These are phyloP conservation scores for Tanytarsus gracilentus DNA, from an alignment of 2,888 invertebrate species.

Conservation along the genomic window DNA sequence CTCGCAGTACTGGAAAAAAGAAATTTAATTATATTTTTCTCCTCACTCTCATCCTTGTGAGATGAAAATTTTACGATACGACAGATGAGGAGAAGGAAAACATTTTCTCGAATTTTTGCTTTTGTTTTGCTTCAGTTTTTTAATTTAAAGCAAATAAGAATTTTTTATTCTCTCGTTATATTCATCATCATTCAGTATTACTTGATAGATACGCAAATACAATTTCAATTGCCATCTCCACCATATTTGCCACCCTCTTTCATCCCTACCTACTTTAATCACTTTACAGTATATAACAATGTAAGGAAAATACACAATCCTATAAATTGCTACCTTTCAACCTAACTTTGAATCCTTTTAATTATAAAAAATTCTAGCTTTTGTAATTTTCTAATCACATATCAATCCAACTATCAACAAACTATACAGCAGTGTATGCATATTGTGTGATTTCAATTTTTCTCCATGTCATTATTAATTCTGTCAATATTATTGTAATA, in stretches of 20 bases:
- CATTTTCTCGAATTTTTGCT: neutral
- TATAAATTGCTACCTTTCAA: too few species aligned
- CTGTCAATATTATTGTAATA: neutral
- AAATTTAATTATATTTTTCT: constrained; percentile 11
- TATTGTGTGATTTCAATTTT: constrained; percentile 12
- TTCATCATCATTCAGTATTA: constrained; percentile 1
- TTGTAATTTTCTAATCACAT: neutral
- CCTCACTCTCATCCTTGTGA: neutral
- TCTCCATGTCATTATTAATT: constrained; percentile 22
- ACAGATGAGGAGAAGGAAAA: neutral
- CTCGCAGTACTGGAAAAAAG: constrained; percentile 7
- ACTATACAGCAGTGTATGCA: constrained; percentile 1
- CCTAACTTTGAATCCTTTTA: too few species aligned
- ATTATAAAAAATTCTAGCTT: too few species aligned
- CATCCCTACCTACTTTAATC: too few species aligned
- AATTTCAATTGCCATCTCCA: neutral
- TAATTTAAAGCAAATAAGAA: constrained; percentile 8
- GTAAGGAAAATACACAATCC: too few species aligned
- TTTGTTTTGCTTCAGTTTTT: constrained; percentile 12
- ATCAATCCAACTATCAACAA: neutral
- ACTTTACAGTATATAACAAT: too few species aligned
- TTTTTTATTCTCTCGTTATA: neutral
- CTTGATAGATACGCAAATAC: constrained; percentile 12
- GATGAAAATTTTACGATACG: neutral
- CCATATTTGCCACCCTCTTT: neutral